Conservation (phyloP, 2,888 invertebrate species). For the Ormia ochracea region DNA sequence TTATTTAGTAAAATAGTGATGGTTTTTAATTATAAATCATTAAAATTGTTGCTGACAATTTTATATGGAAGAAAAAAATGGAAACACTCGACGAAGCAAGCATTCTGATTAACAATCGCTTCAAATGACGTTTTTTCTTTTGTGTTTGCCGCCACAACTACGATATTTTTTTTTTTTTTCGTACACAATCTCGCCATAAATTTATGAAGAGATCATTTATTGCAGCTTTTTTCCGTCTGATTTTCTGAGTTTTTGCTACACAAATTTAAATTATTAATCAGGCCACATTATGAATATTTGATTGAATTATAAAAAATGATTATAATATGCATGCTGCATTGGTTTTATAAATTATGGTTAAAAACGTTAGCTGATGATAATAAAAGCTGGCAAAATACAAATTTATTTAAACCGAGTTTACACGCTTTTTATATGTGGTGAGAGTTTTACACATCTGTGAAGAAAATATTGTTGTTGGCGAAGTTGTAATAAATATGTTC, state of each 20-base stretch:
- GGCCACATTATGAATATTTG: slow-evolving; percentile 14
- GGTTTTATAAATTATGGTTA: slow-evolving; percentile 21
- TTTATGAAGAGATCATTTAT: slow-evolving; percentile 10
- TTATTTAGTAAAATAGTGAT: slow-evolving; percentile 57
- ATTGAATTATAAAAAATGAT: slow-evolving; percentile 10
- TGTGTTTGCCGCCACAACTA: not conserved
- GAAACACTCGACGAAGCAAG: not conserved
- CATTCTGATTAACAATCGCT: not conserved
- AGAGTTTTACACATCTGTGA: not conserved
- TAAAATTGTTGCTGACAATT: slow-evolving; percentile 67
- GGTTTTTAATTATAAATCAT: slow-evolving; percentile 70
- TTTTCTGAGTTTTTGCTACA: not conserved
- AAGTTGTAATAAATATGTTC: too few relatives aligned
- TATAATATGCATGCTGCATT: slow-evolving; percentile 5
- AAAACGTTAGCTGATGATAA: not conserved
- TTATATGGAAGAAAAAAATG: not conserved
- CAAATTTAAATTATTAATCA: slow-evolving; percentile 24
- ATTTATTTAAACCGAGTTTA: not conserved
- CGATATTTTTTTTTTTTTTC: not conserved
- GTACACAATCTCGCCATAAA: not conserved
- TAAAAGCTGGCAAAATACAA: not conserved
- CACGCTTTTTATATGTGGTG: not conserved
- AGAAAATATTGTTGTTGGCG: too few relatives aligned
- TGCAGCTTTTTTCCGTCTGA: not conserved
- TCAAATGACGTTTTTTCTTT: slow-evolving; percentile 5